phyloP scores from a whole-genome alignment of 2,888 invertebrate genomes.

The Salticus scenicus region DNA sequence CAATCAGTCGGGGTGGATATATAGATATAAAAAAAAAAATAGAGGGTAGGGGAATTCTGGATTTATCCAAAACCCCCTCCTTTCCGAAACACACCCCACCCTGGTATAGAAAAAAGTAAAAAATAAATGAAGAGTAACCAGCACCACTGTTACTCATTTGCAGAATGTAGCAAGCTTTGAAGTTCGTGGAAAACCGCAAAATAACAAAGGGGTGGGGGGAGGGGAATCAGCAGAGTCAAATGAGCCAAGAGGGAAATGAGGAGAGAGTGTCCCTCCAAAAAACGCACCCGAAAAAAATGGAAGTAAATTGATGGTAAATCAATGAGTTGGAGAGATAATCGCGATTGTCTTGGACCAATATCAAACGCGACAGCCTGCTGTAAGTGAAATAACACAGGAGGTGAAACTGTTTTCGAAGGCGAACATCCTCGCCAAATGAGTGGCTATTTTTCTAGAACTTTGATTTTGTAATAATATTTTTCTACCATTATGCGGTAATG shows the following conservation, averaged over 20 bases:
- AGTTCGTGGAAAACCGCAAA: conserved; percentile 62
- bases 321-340: conserved; percentile 28
- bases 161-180: conserved; percentile 48
- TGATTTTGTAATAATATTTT: too few relatives aligned
- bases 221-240: conserved; percentile 24
- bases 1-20: conserved; percentile 55
- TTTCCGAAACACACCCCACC: conserved; percentile 39
- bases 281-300: background rate
- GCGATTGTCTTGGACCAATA: too few relatives aligned
- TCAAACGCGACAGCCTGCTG: too few relatives aligned
- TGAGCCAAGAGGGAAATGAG: conserved; percentile 65
- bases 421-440: too few relatives aligned
- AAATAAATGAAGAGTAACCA: conserved; percentile 13
- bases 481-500: too few relatives aligned
- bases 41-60: conserved; percentile 41
- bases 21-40: conserved; percentile 33
- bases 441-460: too few relatives aligned
- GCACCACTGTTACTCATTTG: conserved; percentile 58
- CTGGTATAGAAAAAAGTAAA: conserved; percentile 21
- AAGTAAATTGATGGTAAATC: conserved; percentile 66
- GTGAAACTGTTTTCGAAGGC: too few relatives aligned
- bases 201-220: conserved; percentile 42
- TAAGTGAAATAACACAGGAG: too few relatives aligned
- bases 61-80: conserved; percentile 49
- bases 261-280: background rate